phyloP scores from a whole-genome alignment of 1,140 invertebrate species.

The Trichogramma pretiosum region DNA sequence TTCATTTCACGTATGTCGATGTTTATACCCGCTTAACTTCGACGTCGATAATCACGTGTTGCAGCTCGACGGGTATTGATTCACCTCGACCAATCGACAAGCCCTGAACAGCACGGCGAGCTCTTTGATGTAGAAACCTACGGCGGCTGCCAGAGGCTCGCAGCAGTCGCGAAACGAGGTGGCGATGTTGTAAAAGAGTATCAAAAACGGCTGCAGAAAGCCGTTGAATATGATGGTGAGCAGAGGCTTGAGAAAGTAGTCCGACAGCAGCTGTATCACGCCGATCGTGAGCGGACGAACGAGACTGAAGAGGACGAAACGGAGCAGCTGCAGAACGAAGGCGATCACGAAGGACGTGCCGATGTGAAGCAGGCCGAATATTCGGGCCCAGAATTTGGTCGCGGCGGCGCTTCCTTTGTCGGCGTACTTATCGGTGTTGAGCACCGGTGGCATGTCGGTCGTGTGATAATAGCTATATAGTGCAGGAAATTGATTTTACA shows the following conservation, averaged over 20 bases:
- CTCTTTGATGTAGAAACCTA: slow-evolving; percentile 46
- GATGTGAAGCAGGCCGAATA: slow-evolving; percentile 55
- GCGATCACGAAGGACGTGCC: slow-evolving; percentile 51
- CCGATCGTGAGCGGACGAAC: slow-evolving; percentile 52
- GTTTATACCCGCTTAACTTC: not conserved
- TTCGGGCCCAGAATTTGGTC: slow-evolving; percentile 57
- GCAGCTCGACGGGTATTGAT: slow-evolving; percentile 14
- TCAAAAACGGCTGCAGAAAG: slow-evolving; percentile 53
- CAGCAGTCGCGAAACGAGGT: slow-evolving; percentile 54
- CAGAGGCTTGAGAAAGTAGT: slow-evolving; percentile 58
- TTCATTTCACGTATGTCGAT: not conserved
- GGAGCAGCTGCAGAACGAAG: slow-evolving; percentile 52
- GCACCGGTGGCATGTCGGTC: slow-evolving; percentile 51
- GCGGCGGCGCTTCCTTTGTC: slow-evolving; percentile 51
- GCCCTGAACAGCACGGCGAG: slow-evolving; percentile 41
- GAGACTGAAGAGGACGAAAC: slow-evolving; percentile 50
- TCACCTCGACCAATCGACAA: slow-evolving; percentile 44
- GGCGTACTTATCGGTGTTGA: slow-evolving; percentile 48
- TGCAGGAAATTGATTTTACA: no score
- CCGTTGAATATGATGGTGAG: slow-evolving; percentile 57
- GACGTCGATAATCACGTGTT: not conserved
- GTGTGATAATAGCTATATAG: slow-evolving; percentile 47
- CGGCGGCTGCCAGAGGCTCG: slow-evolving; percentile 49
- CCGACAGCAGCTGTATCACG: slow-evolving; percentile 52
- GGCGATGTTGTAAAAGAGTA: slow-evolving; percentile 52